Percentiles rank a stretch among this genome's conserved stretches.
Evolutionary conservation across 2,113 vertebrate species (phyloP).

Genomic region (Nesoenas mayeri): DNA sequence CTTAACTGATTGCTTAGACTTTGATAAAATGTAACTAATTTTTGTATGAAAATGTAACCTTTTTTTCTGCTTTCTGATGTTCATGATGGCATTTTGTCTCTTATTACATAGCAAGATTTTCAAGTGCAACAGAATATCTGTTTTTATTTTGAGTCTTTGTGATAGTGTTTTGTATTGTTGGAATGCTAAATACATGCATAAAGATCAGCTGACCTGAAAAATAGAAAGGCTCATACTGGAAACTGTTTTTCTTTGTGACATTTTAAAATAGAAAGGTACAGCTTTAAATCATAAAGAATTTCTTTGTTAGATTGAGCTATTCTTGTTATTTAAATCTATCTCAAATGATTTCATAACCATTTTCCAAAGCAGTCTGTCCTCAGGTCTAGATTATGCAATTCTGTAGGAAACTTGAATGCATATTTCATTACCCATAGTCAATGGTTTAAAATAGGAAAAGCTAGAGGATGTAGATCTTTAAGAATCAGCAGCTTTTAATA

Average conservation of each 20-base stretch:
- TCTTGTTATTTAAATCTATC: neutral
- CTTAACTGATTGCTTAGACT: neutral
- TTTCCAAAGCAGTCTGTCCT: neutral
- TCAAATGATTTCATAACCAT: neutral
- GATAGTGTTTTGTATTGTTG: neutral
- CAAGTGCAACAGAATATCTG: neutral
- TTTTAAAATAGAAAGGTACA: neutral
- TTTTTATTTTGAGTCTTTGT: neutral
- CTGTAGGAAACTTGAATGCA: neutral
- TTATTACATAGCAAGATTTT: neutral
- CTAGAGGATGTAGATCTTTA: neutral
- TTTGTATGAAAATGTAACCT: neutral
- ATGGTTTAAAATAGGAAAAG: neutral
- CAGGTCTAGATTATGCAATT: neutral
- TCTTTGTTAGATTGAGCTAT: neutral
- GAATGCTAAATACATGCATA: neutral
- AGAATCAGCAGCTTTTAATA: neutral
- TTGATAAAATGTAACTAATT: neutral
- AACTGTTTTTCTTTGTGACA: neutral
- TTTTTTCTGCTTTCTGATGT: neutral
- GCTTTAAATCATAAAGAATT: neutral
- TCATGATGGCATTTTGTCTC: neutral
- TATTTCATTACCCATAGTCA: neutral
- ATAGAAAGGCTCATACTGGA: neutral
- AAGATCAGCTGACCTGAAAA: neutral